Evolutionary conservation across 2,888 invertebrate species (phyloP), one percentile per base, ranked within the genome.

Genomic region (Lepetodrilus schrolli): DNA sequence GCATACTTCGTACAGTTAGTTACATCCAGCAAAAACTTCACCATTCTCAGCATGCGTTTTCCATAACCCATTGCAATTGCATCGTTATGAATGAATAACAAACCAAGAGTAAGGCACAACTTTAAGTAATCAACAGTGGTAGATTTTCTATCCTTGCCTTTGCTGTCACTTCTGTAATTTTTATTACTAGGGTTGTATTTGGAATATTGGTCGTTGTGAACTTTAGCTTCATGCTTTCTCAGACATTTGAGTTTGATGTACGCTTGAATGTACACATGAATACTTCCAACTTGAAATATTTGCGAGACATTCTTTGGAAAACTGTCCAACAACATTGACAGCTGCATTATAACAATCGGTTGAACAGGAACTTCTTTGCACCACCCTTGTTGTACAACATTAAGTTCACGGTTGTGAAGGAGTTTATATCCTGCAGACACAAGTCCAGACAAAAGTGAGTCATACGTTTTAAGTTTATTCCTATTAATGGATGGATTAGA

Each of bases 1-100:
- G 77, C 79, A 74, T 79, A 79, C 48, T 77, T 79, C 10, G 72
- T 72, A 73, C 74, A 79, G 1, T 66, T 58, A 30, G 36, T 50
- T 21, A 30, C 7, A 26, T 75, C 74, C 20, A 74, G 75, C 1
- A 79, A 65, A 38, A 66, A 75, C 50, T 69, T 58, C 23, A 74
- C 72, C 5, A 71, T 65, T 8, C 36, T 21, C 74, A 75, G 72
- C 8, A 75, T 77, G 23, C 75, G 65, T 17, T 72, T 43, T 13
- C 74, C 70, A 71, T 79, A 77, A 34, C 75, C 77, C 69, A 75
- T 72, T 23, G 23, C 21, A 51, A 77, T 77, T 2, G 79, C 75
- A 71, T 77, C 74, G 37, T 68, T 66, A 21, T 75, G 78, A 34
- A 76, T 74, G 8, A 73, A 23, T 10, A 76, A 37, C 5, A 77